Evolutionary conservation across 1,140 invertebrate genomes (phyloP).

Genomic region (Drosophila ironensis): DNA sequence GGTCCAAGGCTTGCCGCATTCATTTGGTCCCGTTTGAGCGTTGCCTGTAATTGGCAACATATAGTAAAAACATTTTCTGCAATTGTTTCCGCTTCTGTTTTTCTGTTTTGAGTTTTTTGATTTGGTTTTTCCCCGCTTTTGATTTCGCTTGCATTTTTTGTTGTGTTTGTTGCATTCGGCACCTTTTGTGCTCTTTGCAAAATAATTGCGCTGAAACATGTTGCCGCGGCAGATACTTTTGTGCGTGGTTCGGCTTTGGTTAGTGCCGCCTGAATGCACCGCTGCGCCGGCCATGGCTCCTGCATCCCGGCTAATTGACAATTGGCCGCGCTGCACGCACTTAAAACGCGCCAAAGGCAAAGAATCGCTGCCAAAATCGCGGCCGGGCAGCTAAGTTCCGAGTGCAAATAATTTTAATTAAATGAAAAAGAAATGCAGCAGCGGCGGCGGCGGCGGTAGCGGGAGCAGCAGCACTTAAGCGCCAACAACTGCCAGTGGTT

Average conservation of each 20-base stretch:
- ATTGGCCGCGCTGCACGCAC: constrained; percentile 55
- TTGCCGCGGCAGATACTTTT: constrained; percentile 38
- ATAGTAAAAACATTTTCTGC: constrained; percentile 38
- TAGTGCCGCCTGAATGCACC: constrained; percentile 63
- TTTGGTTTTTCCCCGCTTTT: constrained; percentile 10
- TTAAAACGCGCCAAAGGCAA: constrained; percentile 24
- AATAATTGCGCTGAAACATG: constrained; percentile 62
- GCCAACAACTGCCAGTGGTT: constrained; percentile 58
- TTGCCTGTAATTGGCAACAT: constrained; percentile 60
- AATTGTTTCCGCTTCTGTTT: no score
- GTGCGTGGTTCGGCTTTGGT: constrained; percentile 55
- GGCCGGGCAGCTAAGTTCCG: constrained; percentile 55
- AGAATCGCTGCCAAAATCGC: constrained; percentile 56
- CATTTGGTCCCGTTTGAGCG: constrained; percentile 24
- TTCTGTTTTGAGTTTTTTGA: constrained; percentile 25
- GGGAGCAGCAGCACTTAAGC: constrained; percentile 64
- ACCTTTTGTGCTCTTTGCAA: constrained; percentile 46
- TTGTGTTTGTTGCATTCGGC: constrained; percentile 10
- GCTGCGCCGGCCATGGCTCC: constrained; percentile 39
- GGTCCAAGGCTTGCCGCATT: constrained; percentile 22
- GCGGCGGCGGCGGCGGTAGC: not conserved
- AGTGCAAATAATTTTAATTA: constrained; percentile 80
- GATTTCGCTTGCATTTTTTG: constrained; percentile 1
- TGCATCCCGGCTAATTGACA: constrained; percentile 64
- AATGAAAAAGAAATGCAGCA: constrained; percentile 72